Evolutionary conservation across 2,888 invertebrate species (phyloP).

Genomic region (Drosophila prostipennis): DNA sequence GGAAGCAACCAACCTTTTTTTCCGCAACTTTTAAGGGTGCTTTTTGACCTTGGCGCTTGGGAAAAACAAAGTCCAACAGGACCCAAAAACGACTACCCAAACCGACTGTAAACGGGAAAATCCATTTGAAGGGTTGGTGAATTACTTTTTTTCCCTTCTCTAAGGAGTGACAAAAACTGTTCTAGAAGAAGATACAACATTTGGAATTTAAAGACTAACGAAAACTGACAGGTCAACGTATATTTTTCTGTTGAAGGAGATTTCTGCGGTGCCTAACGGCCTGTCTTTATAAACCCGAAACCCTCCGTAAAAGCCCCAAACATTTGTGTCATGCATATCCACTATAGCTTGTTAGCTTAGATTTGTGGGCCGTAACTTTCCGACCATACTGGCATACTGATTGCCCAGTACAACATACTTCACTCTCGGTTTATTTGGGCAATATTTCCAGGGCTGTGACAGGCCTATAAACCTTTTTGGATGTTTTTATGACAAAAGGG

Average conservation of each 20-base stretch:
- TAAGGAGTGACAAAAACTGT: conserved; percentile 14
- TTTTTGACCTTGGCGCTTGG: conserved; percentile 52
- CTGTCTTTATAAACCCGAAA: background rate
- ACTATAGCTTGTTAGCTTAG: conserved; percentile 32
- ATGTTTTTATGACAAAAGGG: background rate
- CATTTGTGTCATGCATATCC: conserved; percentile 2
- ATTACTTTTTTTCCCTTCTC: conserved; percentile 26
- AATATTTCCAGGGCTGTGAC: conserved; percentile 30
- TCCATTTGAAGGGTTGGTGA: conserved; percentile 5
- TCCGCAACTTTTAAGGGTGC: conserved; percentile 21
- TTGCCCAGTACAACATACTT: conserved; percentile 57
- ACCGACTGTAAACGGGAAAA: background rate
- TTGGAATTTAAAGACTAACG: background rate
- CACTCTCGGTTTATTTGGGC: conserved; percentile 42
- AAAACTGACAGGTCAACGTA: too few relatives aligned
- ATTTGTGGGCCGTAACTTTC: conserved; percentile 57
- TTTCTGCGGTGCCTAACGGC: background rate
- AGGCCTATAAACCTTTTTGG: conserved; percentile 8
- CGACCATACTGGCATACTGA: conserved; percentile 35
- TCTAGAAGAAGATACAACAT: background rate
- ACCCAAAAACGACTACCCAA: background rate
- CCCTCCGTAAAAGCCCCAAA: background rate
- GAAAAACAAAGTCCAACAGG: background rate
- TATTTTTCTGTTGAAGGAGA: background rate
- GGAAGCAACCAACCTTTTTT: background rate